Evolutionary conservation across 2,888 invertebrate species (phyloP).

Genomic region (Drosophila maculinotata): DNA sequence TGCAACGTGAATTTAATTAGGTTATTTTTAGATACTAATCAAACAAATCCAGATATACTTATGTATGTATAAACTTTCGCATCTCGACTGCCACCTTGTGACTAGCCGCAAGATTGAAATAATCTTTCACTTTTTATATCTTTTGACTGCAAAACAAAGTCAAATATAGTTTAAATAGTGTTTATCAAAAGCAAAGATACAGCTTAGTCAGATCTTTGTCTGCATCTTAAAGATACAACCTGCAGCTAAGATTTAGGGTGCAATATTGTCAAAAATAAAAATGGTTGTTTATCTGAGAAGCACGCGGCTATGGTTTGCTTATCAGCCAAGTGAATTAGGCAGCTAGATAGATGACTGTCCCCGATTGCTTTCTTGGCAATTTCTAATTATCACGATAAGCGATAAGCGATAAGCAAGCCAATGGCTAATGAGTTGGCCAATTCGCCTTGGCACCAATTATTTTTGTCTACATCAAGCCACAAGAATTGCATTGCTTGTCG

Average conservation of each 20-base stretch:
- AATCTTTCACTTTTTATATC: constrained; percentile 14
- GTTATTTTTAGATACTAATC: background rate
- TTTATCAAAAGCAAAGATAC: constrained; percentile 6
- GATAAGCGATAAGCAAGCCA: constrained; percentile 13
- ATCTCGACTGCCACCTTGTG: background rate
- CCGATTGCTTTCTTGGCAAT: constrained; percentile 43
- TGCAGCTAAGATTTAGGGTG: constrained; percentile 7
- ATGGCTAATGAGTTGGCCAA: constrained; percentile 25
- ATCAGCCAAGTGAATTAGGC: constrained; percentile 31
- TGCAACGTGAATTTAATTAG: background rate
- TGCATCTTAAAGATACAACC: constrained; percentile 10
- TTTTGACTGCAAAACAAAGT: background rate
- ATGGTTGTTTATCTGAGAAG: constrained; percentile 26
- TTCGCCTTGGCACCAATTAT: constrained; percentile 61
- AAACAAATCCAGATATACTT: background rate
- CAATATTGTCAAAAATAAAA: constrained; percentile 3
- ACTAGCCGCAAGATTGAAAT: background rate
- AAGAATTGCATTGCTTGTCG: constrained; percentile 32
- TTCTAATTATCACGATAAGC: constrained; percentile 51
- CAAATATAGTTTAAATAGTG: background rate
- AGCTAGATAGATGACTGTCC: constrained; percentile 24
- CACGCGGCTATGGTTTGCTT: constrained; percentile 40
- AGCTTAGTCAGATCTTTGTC: constrained; percentile 10
- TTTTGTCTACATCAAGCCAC: constrained; percentile 32
- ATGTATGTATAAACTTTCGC: background rate